phyloP scores from a whole-genome alignment of 2,113 vertebrate genomes.

The Tricholaema leucomelas region DNA sequence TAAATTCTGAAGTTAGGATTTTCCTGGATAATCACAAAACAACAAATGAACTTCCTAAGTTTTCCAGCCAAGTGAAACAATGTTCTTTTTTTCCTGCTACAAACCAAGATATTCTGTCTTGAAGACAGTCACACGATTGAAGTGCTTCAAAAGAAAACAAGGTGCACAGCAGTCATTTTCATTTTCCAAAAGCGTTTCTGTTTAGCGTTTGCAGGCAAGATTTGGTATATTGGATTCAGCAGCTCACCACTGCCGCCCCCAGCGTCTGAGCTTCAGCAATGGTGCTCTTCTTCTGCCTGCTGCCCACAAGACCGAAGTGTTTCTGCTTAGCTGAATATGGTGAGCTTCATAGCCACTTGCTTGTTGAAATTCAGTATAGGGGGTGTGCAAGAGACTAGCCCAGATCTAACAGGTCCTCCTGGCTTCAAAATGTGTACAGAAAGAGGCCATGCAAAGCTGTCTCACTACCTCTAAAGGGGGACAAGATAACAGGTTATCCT shows the following conservation, averaged over 20 bases:
- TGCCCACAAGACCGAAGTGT: neutral
- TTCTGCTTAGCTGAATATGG: neutral
- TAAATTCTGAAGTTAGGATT: neutral
- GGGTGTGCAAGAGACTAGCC: neutral
- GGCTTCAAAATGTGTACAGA: neutral
- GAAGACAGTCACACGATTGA: neutral
- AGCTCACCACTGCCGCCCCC: neutral
- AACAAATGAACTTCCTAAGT: neutral
- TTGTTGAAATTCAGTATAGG: neutral
- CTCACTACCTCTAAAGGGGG: neutral
- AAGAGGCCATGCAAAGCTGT: neutral
- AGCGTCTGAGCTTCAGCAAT: fast-evolving
- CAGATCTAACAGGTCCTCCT: neutral
- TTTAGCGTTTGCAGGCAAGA: neutral
- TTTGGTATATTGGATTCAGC: neutral
- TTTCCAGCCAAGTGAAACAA: neutral
- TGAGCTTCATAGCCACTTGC: neutral
- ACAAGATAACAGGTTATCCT: neutral
- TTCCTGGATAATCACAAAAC: neutral
- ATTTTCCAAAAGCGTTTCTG: neutral
- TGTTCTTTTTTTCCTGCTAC: neutral
- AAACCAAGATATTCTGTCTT: neutral
- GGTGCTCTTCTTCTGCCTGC: neutral
- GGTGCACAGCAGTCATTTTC: neutral
- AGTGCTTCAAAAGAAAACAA: neutral